Base-by-base conservation (phyloP, 1,140 invertebrate species). In the Leptoteleia sp. region DNA sequence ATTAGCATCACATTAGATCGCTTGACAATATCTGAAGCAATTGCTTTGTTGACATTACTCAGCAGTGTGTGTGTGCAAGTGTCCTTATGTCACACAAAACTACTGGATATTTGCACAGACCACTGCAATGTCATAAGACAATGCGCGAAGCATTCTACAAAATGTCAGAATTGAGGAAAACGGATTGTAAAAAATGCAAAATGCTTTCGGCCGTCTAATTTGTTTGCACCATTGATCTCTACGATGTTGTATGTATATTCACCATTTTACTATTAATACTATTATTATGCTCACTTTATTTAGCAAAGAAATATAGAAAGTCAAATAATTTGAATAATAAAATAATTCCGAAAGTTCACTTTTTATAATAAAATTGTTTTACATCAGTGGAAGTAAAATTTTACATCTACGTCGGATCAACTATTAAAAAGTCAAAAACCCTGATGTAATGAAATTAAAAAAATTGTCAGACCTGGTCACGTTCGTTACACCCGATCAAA, bases 131-230 rank as follows among this genome's bases (percentile, higher is more conserved):
- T 45, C 27, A 9, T 47, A 25, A 55, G 7, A 57, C 35, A 37
- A 64, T 6, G 48, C 35, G 7, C 35, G 22, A 73, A 73, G 70
- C 70, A 42, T 22, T 57, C 70, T 73, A 64, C 70, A 64, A 73
- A 73, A 57, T 7, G 8, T 47, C 29, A 31, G 27, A 73, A 16
- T 40, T 57, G 12, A 5, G 37, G 70, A 73, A 73, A 64, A 73
- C 59, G 8, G 70, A 57, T 73, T 64, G 57, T 40, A 64, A 64
- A 64, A 64, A 73, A 73, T 73, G 59, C 25, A 54, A 48, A 70
- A 70, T 35, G 7, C n/a, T 50, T 38, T n/a, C 6, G n/a, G 15
- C 45, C 27, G 15, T 4, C 13, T 4, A 29, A 33, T 12, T 29
- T 27, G 33, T 15, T 17, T 5, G 19, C 15, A 42, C 11, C 35